Conservation (phyloP, 1,140 invertebrate genomes). For the Hylaeus anthracinus region DNA sequence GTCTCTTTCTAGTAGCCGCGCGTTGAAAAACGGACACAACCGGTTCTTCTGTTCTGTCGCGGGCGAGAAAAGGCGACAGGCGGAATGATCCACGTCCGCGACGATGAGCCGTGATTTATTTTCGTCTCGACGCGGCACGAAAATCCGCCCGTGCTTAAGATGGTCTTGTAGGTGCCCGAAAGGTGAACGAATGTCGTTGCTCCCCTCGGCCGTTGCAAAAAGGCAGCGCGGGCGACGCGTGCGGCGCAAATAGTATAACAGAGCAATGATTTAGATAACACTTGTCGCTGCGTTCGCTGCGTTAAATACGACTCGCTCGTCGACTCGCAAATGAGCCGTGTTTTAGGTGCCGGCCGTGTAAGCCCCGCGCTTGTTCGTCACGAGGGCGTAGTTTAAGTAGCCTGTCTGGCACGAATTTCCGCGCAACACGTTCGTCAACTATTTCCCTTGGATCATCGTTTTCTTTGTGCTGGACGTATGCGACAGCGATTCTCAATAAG, state of each 20-base stretch:
- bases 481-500: no score
- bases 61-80: background rate
- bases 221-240: background rate
- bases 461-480: no score
- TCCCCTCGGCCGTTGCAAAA: background rate
- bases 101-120: conserved; percentile 71
- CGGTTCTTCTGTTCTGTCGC: background rate
- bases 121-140: conserved; percentile 58
- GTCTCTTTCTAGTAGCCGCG: conserved; percentile 19
- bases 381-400: background rate
- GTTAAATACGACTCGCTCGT: conserved; percentile 11
- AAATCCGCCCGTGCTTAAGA: conserved; percentile 42
- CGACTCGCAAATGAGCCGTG: conserved; percentile 1
- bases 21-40: conserved; percentile 33
- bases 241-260: background rate
- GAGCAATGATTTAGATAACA: conserved; percentile 20
- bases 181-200: conserved; percentile 52
- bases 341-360: background rate
- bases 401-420: background rate
- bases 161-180: conserved; percentile 26
- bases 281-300: conserved; percentile 11
- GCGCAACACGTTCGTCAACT: background rate
- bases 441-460: background rate
- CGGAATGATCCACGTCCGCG: conserved; percentile 43
- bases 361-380: background rate